phyloP scores from a whole-genome alignment of 2,113 vertebrate genomes.

The Stictonetta naevosa region DNA sequence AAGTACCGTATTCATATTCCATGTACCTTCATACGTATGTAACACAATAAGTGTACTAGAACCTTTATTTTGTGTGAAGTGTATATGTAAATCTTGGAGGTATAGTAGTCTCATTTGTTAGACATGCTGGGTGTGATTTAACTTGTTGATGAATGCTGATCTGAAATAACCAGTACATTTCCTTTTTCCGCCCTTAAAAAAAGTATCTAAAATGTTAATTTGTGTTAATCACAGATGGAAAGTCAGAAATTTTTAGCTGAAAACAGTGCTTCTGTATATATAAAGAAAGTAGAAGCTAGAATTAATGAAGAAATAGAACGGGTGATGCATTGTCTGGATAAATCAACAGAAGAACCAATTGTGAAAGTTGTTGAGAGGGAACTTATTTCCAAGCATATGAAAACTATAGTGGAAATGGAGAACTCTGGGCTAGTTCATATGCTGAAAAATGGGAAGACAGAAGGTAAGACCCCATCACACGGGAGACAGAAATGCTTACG shows the following conservation, averaged over 20 bases:
- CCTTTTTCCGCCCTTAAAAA: neutral
- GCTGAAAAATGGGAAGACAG: conserved; percentile 98
- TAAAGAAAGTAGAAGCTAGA: conserved; percentile 98
- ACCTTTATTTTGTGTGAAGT: neutral
- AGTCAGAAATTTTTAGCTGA: conserved; percentile 99
- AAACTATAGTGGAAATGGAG: conserved; percentile 99
- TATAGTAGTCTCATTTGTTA: neutral
- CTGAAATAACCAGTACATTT: neutral
- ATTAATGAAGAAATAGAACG: conserved; percentile 99
- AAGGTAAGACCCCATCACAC: conserved; percentile 80
- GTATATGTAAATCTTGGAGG: neutral
- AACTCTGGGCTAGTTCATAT: conserved; percentile 99
- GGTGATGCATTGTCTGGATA: conserved; percentile 98
- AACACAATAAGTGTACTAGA: neutral
- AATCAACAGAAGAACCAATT: conserved; percentile 97
- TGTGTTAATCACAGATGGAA: conserved; percentile 89
- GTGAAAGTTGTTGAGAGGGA: conserved; percentile 98
- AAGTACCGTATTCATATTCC: neutral
- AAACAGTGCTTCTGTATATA: conserved; percentile 99
- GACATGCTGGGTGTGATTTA: neutral
- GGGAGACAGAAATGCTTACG: neutral
- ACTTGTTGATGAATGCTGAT: neutral
- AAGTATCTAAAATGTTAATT: conserved; percentile 19
- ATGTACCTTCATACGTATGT: neutral
- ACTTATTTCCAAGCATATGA: conserved; percentile 99